Conservation (phyloP, 2,888 invertebrate genomes). For the Polyommatus iphigenia region DNA sequence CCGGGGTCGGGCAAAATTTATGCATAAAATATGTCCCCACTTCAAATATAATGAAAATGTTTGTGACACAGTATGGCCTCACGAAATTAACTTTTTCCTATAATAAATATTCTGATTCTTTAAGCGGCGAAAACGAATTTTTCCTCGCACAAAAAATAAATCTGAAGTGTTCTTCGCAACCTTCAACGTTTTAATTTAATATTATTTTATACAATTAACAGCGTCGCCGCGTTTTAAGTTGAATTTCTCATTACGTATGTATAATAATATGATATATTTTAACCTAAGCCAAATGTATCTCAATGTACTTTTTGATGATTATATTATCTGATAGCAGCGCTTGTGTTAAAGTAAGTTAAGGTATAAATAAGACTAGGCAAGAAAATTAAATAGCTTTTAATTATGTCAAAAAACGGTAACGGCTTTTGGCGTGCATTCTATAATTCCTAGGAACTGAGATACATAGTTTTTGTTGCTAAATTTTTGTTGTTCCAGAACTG, state of each 20-base stretch:
- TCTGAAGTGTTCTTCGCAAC: neutral
- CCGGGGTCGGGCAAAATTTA: neutral
- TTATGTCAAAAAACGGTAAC: no score
- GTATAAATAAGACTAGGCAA: no score
- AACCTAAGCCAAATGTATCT: neutral
- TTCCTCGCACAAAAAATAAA: conserved; percentile 1
- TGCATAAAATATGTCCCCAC: conserved; percentile 23
- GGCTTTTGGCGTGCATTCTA: no score
- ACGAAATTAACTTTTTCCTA: conserved; percentile 22
- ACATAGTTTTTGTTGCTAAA: no score
- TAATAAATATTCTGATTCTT: conserved; percentile 14
- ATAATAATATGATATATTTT: neutral
- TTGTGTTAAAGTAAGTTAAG: no score
- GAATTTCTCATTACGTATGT: neutral
- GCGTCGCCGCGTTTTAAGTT: neutral
- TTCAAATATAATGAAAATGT: conserved; percentile 9
- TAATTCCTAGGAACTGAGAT: no score
- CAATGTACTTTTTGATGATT: no score
- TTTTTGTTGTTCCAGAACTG: no score
- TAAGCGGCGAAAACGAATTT: neutral
- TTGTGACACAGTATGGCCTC: neutral
- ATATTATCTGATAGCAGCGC: no score
- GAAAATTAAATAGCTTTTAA: no score
- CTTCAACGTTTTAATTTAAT: neutral
- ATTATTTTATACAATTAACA: conserved; percentile 1